Conservation (phyloP, 2,113 vertebrate genomes). For the Oryzias melastigma region DNA sequence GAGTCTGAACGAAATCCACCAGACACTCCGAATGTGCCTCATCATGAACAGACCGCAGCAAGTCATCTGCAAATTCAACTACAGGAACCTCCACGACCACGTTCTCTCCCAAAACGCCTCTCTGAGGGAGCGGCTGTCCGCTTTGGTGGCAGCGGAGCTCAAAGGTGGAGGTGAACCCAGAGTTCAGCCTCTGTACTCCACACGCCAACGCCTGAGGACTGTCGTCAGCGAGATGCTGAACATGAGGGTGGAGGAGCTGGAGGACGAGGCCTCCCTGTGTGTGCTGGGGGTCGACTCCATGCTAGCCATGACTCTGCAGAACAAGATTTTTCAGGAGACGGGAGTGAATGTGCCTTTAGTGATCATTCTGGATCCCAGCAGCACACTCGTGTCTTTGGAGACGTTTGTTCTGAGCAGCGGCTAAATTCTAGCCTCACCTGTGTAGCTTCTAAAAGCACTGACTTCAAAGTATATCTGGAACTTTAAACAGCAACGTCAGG, state of each 20-base stretch:
- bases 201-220: conserved; percentile 66
- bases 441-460: too few species aligned
- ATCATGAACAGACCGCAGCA: conserved; percentile 78
- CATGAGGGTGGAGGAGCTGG: conserved; percentile 62
- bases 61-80: conserved; percentile 79
- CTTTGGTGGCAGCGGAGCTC: conserved; percentile 66
- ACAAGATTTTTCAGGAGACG: conserved; percentile 76
- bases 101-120: conserved; percentile 68
- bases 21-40: conserved; percentile 77
- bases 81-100: conserved; percentile 64
- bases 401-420: conserved; percentile 58
- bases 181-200: conserved; percentile 39
- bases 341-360: conserved; percentile 80
- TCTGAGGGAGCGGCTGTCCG: conserved; percentile 71
- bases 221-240: conserved; percentile 73
- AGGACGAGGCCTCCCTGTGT: conserved; percentile 66
- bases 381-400: conserved; percentile 74
- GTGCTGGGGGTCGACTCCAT: conserved; percentile 85
- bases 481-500: too few species aligned
- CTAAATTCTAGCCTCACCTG: conserved; percentile 1
- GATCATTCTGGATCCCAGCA: conserved; percentile 79
- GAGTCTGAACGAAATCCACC: conserved; percentile 76
- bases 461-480: too few species aligned
- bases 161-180: conserved; percentile 27
- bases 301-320: conserved; percentile 81